phyloP scores from a whole-genome alignment of 2,797 vertebrate genomes.

The Morus bassanus region DNA sequence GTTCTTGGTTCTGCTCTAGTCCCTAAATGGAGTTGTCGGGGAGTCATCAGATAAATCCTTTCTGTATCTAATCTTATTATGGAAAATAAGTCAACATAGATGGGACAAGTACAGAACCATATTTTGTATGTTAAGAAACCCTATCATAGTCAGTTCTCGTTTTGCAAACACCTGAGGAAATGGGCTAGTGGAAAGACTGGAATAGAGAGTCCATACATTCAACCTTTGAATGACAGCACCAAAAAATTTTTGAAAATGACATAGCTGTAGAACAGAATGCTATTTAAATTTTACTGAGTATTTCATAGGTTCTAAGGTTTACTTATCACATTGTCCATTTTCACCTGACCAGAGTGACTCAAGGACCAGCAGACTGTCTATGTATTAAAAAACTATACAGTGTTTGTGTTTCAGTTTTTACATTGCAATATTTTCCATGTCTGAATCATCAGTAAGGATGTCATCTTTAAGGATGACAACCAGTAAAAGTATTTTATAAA shows the following conservation, averaged over 20 bases:
- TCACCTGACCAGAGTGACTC: background rate
- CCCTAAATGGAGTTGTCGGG: background rate
- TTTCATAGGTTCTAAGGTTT: background rate
- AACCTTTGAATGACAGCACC: background rate
- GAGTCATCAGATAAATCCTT: background rate
- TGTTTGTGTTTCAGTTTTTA: background rate
- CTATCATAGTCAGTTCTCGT: background rate
- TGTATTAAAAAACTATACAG: background rate
- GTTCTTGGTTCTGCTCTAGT: background rate
- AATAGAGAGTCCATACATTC: background rate
- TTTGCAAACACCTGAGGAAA: background rate
- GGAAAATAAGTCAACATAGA: background rate
- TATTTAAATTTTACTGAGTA: background rate
- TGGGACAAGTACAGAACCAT: background rate
- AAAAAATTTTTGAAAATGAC: background rate
- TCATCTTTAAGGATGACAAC: background rate
- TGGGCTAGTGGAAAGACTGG: background rate
- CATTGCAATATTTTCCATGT: background rate
- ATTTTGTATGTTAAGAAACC: background rate
- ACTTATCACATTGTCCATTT: background rate
- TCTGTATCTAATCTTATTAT: background rate
- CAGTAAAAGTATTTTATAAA: background rate
- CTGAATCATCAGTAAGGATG: background rate
- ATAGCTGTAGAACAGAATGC: background rate
- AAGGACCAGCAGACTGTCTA: background rate